phyloP scores from a whole-genome alignment of 2,113 vertebrate species.

The Hippocampus mohnikei region DNA sequence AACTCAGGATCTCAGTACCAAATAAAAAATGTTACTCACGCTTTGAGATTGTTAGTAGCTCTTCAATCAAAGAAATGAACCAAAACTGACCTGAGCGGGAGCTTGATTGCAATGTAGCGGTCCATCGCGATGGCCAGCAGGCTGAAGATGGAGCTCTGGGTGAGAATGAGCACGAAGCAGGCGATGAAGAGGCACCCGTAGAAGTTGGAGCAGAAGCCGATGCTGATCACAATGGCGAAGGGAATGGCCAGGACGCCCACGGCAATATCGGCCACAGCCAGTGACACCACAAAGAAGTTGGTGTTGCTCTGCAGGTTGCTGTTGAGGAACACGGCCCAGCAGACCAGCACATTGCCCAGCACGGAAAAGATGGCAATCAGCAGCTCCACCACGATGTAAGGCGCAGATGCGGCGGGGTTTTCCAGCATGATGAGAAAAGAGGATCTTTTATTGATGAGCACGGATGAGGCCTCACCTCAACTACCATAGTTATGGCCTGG shows the following conservation, averaged over 20 bases:
- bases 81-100: conserved; percentile 85
- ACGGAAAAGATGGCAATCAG: conserved; percentile 87
- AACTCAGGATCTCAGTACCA: no score
- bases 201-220: conserved; percentile 90
- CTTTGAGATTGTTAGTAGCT: no score
- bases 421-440: conserved; percentile 75
- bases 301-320: conserved; percentile 96
- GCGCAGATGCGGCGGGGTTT: conserved; percentile 35
- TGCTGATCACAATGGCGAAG: conserved; percentile 92
- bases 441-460: conserved; percentile 52
- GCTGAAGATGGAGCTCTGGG: conserved; percentile 97
- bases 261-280: conserved; percentile 91
- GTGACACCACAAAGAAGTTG: conserved; percentile 93
- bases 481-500: conserved; percentile 83
- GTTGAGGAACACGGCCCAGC: conserved; percentile 93
- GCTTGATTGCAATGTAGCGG: conserved; percentile 91
- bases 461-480: conserved; percentile 71
- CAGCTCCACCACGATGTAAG: conserved; percentile 87
- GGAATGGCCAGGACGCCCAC: conserved; percentile 93
- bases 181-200: conserved; percentile 94
- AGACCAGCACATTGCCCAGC: conserved; percentile 92
- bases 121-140: conserved; percentile 93
- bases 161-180: conserved; percentile 93
- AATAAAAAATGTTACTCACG: no score
- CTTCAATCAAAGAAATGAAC: neutral